Evolutionary conservation across 2,113 vertebrate species (phyloP).

Genomic region (Cinclus cinclus): DNA sequence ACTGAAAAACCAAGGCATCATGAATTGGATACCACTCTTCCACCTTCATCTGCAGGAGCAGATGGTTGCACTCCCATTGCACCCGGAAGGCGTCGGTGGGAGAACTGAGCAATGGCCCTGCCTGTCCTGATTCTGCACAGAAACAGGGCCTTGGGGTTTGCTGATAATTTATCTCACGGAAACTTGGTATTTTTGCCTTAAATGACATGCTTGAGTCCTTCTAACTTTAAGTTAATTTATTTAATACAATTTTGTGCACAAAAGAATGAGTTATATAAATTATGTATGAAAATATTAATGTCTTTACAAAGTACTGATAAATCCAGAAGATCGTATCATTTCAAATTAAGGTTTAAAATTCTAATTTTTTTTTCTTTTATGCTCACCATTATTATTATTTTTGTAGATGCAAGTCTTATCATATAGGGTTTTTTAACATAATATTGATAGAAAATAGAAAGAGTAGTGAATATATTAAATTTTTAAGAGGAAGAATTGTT

Average conservation of each 20-base stretch:
- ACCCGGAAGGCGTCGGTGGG: not conserved
- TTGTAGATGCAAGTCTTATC: conserved; percentile 59
- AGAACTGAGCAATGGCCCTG: not conserved
- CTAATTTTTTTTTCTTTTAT: conserved; percentile 57
- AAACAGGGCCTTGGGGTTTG: conserved; percentile 29
- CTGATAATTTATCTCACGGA: conserved; percentile 83
- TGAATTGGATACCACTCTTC: not conserved
- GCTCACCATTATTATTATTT: conserved; percentile 48
- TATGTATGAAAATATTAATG: conserved; percentile 84
- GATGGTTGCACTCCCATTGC: not conserved
- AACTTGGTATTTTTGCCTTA: conserved; percentile 89
- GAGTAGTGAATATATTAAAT: conserved; percentile 28
- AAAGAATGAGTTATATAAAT: conserved; percentile 80
- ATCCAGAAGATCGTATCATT: conserved; percentile 75
- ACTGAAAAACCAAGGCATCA: conserved; percentile 24
- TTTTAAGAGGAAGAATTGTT: conserved; percentile 26
- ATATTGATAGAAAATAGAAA: conserved; percentile 44
- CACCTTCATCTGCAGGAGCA: not conserved
- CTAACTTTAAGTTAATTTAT: conserved; percentile 91
- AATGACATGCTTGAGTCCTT: conserved; percentile 87
- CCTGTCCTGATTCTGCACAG: not conserved
- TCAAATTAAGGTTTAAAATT: conserved; percentile 66
- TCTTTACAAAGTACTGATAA: conserved; percentile 85
- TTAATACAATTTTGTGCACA: conserved; percentile 87
- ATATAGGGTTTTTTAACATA: conserved; percentile 3